Conservation (phyloP, 2,888 invertebrate genomes). For the Holacanthella duospinosa region DNA sequence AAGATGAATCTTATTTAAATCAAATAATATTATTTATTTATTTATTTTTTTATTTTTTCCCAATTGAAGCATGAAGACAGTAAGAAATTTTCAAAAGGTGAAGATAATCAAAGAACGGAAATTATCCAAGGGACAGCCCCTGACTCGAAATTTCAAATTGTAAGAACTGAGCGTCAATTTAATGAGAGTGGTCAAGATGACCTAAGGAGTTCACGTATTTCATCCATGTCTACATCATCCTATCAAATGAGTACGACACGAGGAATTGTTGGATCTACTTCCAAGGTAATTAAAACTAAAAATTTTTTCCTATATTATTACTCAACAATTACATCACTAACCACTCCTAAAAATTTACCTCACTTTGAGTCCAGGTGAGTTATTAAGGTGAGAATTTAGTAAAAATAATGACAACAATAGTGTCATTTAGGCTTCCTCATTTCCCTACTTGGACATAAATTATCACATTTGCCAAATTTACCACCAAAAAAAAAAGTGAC, state of each 20-base stretch:
- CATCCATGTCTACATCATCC: slow-evolving; percentile 27
- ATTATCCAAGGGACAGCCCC: slow-evolving; percentile 37
- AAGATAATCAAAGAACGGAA: slow-evolving; percentile 36
- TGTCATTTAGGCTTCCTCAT: not conserved
- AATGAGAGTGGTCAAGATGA: slow-evolving; percentile 26
- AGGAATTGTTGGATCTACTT: slow-evolving; percentile 33
- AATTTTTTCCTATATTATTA: not conserved
- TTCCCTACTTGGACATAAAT: not conserved
- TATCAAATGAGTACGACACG: slow-evolving; percentile 37
- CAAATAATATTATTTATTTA: too few species aligned
- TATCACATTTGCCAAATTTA: too few species aligned
- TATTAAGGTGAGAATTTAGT: too few species aligned
- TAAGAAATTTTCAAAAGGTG: slow-evolving; percentile 30
- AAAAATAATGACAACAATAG: too few species aligned
- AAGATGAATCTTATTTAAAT: too few species aligned
- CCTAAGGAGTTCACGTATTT: slow-evolving; percentile 22
- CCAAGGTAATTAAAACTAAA: slow-evolving; percentile 33
- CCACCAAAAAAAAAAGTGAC: too few species aligned
- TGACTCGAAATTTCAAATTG: slow-evolving; percentile 35
- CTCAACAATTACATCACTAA: not conserved
- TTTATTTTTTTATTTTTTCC: too few species aligned
- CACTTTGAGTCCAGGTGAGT: too few species aligned
- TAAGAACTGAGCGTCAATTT: slow-evolving; percentile 33
- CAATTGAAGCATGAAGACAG: slow-evolving; percentile 32
- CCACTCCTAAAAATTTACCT: not conserved